A percentile compares a stretch with the other conserved stretches of the same genome.
Conservation (phyloP, 2,888 invertebrate species). For the Andrena dorsata region DNA sequence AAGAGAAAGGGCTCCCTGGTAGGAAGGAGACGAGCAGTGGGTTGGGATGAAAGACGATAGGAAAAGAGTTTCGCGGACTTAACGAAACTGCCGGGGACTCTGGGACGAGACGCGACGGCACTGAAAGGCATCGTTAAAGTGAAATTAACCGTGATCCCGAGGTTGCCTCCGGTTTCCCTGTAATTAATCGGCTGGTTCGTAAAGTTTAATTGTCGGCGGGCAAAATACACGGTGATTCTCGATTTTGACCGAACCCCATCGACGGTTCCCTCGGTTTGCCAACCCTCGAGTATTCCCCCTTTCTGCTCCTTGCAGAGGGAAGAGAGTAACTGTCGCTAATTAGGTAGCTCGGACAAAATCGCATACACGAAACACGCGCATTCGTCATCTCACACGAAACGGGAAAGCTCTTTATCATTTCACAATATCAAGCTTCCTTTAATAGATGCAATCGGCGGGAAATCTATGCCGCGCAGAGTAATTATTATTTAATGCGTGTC, state of each 20-base stretch:
- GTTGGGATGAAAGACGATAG: slow-evolving; percentile 25
- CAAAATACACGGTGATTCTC: slow-evolving; percentile 35
- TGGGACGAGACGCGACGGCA: slow-evolving; percentile 39
- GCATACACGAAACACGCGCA: too few relatives aligned
- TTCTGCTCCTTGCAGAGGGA: not conserved
- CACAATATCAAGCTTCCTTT: not conserved
- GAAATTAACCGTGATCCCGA: slow-evolving; percentile 60
- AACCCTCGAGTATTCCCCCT: not conserved
- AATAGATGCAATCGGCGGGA: not conserved
- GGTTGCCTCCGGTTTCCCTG: slow-evolving; percentile 40
- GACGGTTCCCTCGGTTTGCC: slow-evolving; percentile 6
- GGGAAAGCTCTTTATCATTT: too few relatives aligned
- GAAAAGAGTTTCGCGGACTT: slow-evolving; percentile 50
- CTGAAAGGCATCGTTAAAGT: slow-evolving; percentile 55
- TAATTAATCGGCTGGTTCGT: slow-evolving; percentile 58
- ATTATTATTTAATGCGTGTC: slow-evolving; percentile 1
- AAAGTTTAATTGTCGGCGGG: slow-evolving; percentile 54
- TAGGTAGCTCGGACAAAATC: not conserved
- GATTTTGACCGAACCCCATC: slow-evolving; percentile 24
- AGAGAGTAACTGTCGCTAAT: not conserved
- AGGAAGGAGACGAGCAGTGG: slow-evolving; percentile 4
- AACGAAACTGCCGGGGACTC: slow-evolving; percentile 25
- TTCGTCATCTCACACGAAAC: too few relatives aligned
- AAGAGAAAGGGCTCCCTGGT: slow-evolving; percentile 24
- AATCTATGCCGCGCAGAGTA: not conserved